Base-by-base conservation (phyloP, 2,113 vertebrate species). In the Zapornia atra region DNA sequence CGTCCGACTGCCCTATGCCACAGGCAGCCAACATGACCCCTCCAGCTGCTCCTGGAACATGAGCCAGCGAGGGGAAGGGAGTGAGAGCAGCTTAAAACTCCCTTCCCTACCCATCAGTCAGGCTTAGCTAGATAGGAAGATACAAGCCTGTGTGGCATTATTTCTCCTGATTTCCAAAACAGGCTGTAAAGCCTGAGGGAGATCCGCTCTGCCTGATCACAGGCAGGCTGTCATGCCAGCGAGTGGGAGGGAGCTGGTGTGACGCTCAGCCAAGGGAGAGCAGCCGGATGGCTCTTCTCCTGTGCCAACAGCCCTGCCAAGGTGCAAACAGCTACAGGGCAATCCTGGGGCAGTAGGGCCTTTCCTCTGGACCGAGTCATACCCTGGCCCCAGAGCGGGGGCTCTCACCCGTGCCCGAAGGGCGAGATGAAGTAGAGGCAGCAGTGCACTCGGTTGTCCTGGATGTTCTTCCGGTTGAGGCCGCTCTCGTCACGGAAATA, bases 381-480 rank as follows among this genome's bases (percentile, higher is more conserved):
- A 3, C 6, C 17, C 54, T 15, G 4, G 51, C 18, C 34, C 48
- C 2, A 7, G 10, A n/a, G 53, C 2, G 4, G 61, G 51, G 73
- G n/a, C 80, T 44, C 90, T 98, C 97, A 99, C 99, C 99, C 99
- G 0, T 99, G 99, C 44, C 99, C 99, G 5, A 99, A 99, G 5
- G 99, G 99, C 1, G 99, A 99, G 90, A 99, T 99, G 97, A 99
- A 99, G 97, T 99, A 99, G 6, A 99, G 98, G 94, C 99, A 99
- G 98, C 99, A 99, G 80, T 99, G 99, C 80, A 99, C 99, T 26
- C 99, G 94, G 98, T 99, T 99, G 97, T 99, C 99, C 92, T 99
- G 98, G 95, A 99, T 99, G 96, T 99, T 99, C 97, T 99, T 99
- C 66, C 99, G 98, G 97, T 99, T 99, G 86, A 99, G 98, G 48